Conservation (phyloP, 2,797 vertebrate genomes). For the Sarcoramphus papa region DNA sequence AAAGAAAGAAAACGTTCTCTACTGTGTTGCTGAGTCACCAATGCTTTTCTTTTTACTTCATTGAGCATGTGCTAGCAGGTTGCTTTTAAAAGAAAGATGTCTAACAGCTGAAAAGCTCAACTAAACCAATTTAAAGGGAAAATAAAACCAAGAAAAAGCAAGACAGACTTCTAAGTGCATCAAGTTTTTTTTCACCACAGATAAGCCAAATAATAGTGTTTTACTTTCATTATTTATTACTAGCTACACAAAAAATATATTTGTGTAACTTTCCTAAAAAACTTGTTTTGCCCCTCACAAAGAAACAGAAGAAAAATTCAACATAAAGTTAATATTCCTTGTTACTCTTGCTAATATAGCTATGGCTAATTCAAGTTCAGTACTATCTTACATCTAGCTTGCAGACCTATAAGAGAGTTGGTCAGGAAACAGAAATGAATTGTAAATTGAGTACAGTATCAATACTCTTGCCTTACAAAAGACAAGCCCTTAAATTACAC, state of each 20-base stretch:
- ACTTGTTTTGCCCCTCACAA: neutral
- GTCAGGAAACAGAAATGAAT: neutral
- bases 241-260: neutral
- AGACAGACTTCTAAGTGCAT: neutral
- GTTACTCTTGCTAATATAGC: neutral
- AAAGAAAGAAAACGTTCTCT: neutral
- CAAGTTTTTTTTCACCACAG: neutral
- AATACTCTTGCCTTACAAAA: neutral
- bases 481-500: neutral
- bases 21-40: neutral
- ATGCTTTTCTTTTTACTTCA: neutral
- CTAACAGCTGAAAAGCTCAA: neutral
- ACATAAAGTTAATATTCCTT: neutral
- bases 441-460: neutral
- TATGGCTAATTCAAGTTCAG: neutral
- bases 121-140: neutral
- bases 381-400: neutral
- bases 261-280: neutral
- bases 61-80: neutral
- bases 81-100: neutral
- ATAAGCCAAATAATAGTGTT: neutral
- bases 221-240: neutral
- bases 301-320: neutral
- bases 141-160: neutral
- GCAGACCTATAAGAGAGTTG: neutral